Evolutionary conservation across 2,113 vertebrate species (phyloP), one percentile per base, ranked within the genome.

Genomic region (Oncorhynchus masou): DNA sequence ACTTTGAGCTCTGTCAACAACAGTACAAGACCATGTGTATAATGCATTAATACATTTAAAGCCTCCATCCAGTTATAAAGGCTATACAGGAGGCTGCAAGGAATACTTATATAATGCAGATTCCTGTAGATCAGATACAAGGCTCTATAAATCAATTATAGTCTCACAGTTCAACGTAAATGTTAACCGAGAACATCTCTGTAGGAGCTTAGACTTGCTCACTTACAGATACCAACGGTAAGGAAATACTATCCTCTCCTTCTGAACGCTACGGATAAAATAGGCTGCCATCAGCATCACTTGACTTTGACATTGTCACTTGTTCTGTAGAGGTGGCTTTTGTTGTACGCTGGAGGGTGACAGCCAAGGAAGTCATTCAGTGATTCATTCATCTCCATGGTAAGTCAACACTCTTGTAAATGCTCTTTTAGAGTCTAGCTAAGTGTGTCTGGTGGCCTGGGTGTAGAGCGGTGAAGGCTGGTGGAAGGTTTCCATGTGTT

Each of bases 401-500:
- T 66, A 4, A 22, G n/a, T 54, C 51, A 54, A 54, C 16, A 1
- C 51, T 54, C 51, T 25, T 25, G 11, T 27, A 67, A 67, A 67
- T 29, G 25, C 20, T 25, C n/a, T 67, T 67, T 16, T 67, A n/a
- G 22, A 51, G 70, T 70, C 39, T 70, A 31, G 27, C 29, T 3
- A 22, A 31, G 70, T 1, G 22, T 20, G 20, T 45, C 59, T 27
- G n/a, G 64, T 34, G 45, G 31, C 34, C 20, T 45, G 59, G 51
- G 51, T 74, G 59, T 65, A 60, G 34, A 59, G 39, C 4, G 64
- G 73, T 66, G 73, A 19, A 62, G 59, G 6, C n/a, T 62, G 59
- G 13, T 8, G 59, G 8, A 62, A 22, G 19, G 31, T 48, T 20
- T n/a, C 29, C 45, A 34, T 19, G 60, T 64, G 60, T 48, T 31